Evolutionary conservation across 2,113 vertebrate species (phyloP).

Genomic region (Paralichthys olivaceus): DNA sequence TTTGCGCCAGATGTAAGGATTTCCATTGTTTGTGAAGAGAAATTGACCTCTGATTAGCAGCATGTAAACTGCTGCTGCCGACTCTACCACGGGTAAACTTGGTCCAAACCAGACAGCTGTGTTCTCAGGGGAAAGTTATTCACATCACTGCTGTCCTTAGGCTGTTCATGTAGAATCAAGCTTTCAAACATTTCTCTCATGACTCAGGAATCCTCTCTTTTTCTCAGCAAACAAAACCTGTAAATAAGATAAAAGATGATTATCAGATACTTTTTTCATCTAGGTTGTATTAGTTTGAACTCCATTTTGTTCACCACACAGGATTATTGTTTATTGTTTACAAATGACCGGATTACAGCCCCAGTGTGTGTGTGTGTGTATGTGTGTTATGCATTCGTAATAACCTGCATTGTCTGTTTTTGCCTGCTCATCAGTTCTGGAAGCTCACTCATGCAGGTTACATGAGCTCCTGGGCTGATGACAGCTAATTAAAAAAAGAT

Average conservation of each 20-base stretch:
- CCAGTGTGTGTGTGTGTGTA: background rate
- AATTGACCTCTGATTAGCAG: slow-evolving; percentile 36
- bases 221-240: background rate
- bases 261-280: background rate
- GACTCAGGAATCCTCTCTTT: slow-evolving; percentile 36
- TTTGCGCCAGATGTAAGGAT: slow-evolving; percentile 17
- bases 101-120: slow-evolving; percentile 61
- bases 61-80: slow-evolving; percentile 37
- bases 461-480: slow-evolving; percentile 17
- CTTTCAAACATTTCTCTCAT: slow-evolving; percentile 29
- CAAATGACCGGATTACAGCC: background rate
- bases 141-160: slow-evolving; percentile 26
- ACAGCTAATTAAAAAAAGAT: slow-evolving; percentile 33
- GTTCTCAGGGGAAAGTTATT: slow-evolving; percentile 59
- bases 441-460: slow-evolving; percentile 10
- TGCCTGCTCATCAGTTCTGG: slow-evolving; percentile 12
- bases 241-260: slow-evolving; percentile 7
- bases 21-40: slow-evolving; percentile 13
- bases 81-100: slow-evolving; percentile 14
- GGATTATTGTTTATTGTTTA: background rate
- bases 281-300: background rate
- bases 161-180: slow-evolving; percentile 48
- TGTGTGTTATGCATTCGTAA: background rate
- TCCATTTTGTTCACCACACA: background rate
- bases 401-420: slow-evolving; percentile 19